Evolutionary conservation across 2,888 invertebrate genomes (phyloP), one percentile per base, ranked within the genome.

Genomic region (Chaitophorus viminalis): DNA sequence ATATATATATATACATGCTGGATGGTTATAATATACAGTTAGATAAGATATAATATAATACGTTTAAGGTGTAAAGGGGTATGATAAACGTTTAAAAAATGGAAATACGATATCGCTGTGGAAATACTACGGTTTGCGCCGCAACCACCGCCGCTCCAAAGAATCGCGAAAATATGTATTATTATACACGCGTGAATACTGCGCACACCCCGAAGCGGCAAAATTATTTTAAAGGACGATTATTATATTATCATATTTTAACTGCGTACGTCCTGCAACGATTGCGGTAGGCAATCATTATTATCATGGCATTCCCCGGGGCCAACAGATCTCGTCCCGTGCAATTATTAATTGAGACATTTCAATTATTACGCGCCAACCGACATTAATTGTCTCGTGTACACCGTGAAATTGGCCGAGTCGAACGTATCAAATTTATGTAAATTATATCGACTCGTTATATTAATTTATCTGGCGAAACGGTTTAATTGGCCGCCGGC

Each of bases 341-440:
- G n/a, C 36, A 79, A 79, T 79, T n/a, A n/a, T n/a, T 79, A 79
- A 79, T 79, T 65, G 79, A 79, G 79, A 79, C 60, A 79, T 79
- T 60, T 79, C 79, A 79, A 79, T 79, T n/a, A n/a, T n/a, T 79
- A 79, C 60, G 79, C 36, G 60, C 25, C 11, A n/a, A 79, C 60
- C 68, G 14, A 82, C 70, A 82, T 82, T 82, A 82, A 82, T 82
- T 82, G 70, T 82, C 68, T 79, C 79, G 60, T 36, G n/a, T n/a
- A 70, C 46, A 82, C 46, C 82, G 82, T 82, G 46, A 82, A 82
- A 82, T 82, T 82, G 46, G 82, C 46, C 68, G 17, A 46, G 82
- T 39, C 31, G 70, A 79, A 68, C 82, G 82, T 70, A 70, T 83
- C 60, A 75, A 39, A 75, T 75, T 83, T 82, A 82, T 82, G 82